Evolutionary conservation across 1,140 invertebrate species (phyloP).

Genomic region (Lucilia sericata): DNA sequence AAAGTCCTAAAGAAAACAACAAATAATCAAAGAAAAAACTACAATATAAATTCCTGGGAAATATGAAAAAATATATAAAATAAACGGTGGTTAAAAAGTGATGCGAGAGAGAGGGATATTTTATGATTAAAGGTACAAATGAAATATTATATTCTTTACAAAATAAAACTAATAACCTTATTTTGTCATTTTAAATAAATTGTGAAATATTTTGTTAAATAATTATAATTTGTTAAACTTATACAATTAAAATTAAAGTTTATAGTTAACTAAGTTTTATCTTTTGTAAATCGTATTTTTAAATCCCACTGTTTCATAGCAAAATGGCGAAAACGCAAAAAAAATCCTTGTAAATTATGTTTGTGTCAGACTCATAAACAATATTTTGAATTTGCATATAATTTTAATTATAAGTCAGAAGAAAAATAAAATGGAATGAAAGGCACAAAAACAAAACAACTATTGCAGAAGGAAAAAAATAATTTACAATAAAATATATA

Average conservation of each 20-base stretch:
- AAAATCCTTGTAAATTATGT: not conserved
- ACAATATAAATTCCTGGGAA: not conserved
- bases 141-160: too few relatives aligned
- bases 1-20: constrained; percentile 7
- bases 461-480: not conserved
- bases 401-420: constrained; percentile 21
- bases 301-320: not conserved
- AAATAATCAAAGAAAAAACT: not conserved
- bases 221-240: too few relatives aligned
- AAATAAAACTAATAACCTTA: too few relatives aligned
- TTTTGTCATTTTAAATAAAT: too few relatives aligned
- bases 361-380: constrained; percentile 29
- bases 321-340: not conserved
- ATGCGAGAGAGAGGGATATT: too few relatives aligned
- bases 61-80: not conserved
- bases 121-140: too few relatives aligned
- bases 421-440: not conserved
- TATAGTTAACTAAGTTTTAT: too few relatives aligned
- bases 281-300: too few relatives aligned
- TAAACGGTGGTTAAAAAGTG: not conserved
- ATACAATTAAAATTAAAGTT: too few relatives aligned
- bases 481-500: not conserved
- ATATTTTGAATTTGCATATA: constrained; percentile 27
- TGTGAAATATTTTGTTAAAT: not conserved
- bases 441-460: not conserved